These are phyloP conservation scores for Danionella dracula DNA, from an alignment of 2,797 vertebrate species.

Conservation along the genomic window DNA sequence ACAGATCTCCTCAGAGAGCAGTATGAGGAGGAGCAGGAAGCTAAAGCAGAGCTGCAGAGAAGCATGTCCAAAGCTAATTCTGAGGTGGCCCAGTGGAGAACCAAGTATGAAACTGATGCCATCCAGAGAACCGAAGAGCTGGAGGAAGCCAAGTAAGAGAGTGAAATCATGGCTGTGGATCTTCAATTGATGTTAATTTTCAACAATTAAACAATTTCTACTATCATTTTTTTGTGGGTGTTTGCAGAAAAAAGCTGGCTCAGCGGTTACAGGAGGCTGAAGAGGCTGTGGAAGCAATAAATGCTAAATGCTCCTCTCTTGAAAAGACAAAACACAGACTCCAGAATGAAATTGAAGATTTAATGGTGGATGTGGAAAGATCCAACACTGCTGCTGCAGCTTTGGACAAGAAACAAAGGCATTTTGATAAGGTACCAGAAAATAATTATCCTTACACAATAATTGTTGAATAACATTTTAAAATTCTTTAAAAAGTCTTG, in stretches of 20 bases:
- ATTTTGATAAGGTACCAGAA: conserved; percentile 70
- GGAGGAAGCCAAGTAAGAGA: conserved; percentile 73
- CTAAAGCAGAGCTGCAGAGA: conserved; percentile 69
- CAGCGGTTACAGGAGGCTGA: conserved; percentile 78
- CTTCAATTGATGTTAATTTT: neutral
- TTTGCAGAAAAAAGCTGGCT: conserved; percentile 74
- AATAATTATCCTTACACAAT: neutral
- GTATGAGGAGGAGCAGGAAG: conserved; percentile 71
- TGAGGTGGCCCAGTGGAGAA: conserved; percentile 75
- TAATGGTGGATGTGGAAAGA: conserved; percentile 76
- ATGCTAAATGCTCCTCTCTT: conserved; percentile 76
- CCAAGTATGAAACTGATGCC: conserved; percentile 73
- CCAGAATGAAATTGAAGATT: conserved; percentile 79
- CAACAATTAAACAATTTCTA: neutral
- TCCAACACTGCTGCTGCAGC: conserved; percentile 68
- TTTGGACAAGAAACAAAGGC: conserved; percentile 77
- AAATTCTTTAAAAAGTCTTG: no score
- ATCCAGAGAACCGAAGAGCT: conserved; percentile 74
- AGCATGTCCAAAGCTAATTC: conserved; percentile 72
- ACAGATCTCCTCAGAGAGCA: conserved; percentile 66
- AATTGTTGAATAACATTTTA: no score
- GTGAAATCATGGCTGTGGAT: neutral
- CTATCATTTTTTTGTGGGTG: no score
- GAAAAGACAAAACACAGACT: conserved; percentile 81
- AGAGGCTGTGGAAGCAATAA: conserved; percentile 74